These are phyloP conservation scores for Drosophila lini DNA, from an alignment of 1,140 invertebrate species.

Conservation along the genomic window DNA sequence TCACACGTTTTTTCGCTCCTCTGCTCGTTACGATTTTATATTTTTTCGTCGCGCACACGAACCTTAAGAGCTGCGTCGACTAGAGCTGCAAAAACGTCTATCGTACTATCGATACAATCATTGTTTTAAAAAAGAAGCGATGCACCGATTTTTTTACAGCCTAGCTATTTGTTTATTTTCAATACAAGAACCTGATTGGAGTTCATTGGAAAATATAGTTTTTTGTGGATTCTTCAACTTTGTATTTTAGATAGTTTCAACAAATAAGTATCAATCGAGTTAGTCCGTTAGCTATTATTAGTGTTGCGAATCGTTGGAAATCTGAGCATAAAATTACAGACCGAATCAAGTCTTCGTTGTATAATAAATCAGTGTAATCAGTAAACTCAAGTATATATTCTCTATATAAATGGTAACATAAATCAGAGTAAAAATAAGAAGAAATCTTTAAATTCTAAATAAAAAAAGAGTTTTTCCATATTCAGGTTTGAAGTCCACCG, in stretches of 20 bases:
- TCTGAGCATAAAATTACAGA: background rate
- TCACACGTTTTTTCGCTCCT: slow-evolving; percentile 75
- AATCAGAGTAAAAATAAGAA: no score
- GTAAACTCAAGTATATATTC: no score
- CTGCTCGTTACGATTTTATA: slow-evolving; percentile 79
- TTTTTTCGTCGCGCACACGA: slow-evolving; percentile 76
- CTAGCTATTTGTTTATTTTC: background rate
- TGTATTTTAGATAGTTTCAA: no score
- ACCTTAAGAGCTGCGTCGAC: background rate
- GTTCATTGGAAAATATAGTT: no score
- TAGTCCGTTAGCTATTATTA: no score
- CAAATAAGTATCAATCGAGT: no score
- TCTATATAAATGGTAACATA: no score
- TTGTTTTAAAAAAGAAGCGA: background rate
- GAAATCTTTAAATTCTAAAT: background rate
- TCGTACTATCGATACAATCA: background rate
- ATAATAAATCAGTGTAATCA: no score
- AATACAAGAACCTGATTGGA: no score
- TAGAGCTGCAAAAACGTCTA: slow-evolving; percentile 28
- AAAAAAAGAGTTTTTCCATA: background rate
- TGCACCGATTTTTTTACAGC: background rate
- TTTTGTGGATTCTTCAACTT: no score
- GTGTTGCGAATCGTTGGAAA: background rate
- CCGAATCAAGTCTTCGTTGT: no score
- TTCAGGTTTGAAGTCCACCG: background rate